Evolutionary conservation across 2,797 vertebrate species (phyloP).

Genomic region (Macroramphosus scolopax): DNA sequence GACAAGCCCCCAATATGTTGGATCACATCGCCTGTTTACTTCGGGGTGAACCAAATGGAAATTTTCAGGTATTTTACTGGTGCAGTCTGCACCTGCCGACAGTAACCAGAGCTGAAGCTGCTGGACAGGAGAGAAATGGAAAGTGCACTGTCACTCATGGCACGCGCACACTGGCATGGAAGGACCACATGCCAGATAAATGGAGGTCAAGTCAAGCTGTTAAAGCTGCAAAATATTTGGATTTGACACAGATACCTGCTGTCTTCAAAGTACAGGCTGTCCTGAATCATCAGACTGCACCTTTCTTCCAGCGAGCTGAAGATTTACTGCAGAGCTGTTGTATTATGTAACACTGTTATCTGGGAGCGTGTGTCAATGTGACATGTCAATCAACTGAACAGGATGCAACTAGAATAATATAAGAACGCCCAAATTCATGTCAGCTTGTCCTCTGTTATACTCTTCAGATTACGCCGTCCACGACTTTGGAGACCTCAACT

Average conservation of each 20-base stretch:
- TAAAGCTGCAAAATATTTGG: background rate
- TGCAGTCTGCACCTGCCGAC: background rate
- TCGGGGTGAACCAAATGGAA: constrained; percentile 16
- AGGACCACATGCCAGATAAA: constrained; percentile 33
- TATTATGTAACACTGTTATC: no score
- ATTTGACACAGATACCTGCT: no score
- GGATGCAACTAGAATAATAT: no score
- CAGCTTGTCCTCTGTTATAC: constrained; percentile 10
- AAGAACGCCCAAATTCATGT: no score
- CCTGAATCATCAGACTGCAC: no score
- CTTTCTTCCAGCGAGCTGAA: no score
- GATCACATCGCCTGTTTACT: constrained; percentile 63
- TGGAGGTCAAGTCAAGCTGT: constrained; percentile 7
- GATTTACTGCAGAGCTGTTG: no score
- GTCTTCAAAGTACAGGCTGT: no score
- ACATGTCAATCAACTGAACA: no score
- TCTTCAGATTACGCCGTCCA: constrained; percentile 86
- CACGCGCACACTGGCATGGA: constrained; percentile 39
- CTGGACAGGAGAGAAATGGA: constrained; percentile 38
- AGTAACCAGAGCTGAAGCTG: constrained; percentile 52
- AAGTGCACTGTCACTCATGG: constrained; percentile 57
- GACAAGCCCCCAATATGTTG: constrained; percentile 17
- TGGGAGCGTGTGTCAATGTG: no score
- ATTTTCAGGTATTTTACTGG: constrained; percentile 18
- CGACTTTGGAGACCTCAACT: constrained; percentile 91